Percentiles rank a stretch among this genome's conserved stretches.
Conservation (phyloP, 2,113 vertebrate species). For the Scomber japonicus region DNA sequence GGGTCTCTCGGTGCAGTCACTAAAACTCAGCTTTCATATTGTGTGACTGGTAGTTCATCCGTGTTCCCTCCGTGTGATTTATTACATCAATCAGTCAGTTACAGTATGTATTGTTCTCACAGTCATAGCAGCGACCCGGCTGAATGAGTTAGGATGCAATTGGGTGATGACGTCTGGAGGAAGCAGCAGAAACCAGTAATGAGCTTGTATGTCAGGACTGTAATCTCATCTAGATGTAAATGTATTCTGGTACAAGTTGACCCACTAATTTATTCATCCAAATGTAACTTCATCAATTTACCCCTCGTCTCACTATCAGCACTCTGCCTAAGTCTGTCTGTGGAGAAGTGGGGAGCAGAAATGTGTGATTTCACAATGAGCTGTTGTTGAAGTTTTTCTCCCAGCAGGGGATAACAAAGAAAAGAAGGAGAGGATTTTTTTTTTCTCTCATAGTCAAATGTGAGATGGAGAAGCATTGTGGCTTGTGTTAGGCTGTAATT, state of each 20-base stretch:
- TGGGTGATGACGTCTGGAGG: conserved; percentile 53
- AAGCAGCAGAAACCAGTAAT: conserved; percentile 62
- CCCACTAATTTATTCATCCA: conserved; percentile 74
- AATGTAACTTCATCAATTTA: conserved; percentile 68
- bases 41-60: conserved; percentile 24
- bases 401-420: conserved; percentile 4
- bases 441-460: conserved; percentile 27
- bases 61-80: conserved; percentile 40
- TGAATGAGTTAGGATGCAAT: conserved; percentile 58
- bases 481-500: conserved; percentile 63
- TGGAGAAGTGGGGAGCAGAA: neutral
- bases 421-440: neutral
- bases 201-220: conserved; percentile 58
- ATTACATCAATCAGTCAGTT: conserved; percentile 58
- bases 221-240: conserved; percentile 77
- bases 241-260: conserved; percentile 67
- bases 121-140: conserved; percentile 22
- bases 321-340: neutral
- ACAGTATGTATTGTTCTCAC: conserved; percentile 64
- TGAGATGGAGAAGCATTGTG: conserved; percentile 44
- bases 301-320: conserved; percentile 45
- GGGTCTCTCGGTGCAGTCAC: conserved; percentile 37
- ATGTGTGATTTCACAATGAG: neutral
- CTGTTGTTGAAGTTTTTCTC: conserved; percentile 23
- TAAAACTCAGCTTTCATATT: conserved; percentile 47